phyloP scores from a whole-genome alignment of 2,888 invertebrate species.

The Ochropleura leucogaster region DNA sequence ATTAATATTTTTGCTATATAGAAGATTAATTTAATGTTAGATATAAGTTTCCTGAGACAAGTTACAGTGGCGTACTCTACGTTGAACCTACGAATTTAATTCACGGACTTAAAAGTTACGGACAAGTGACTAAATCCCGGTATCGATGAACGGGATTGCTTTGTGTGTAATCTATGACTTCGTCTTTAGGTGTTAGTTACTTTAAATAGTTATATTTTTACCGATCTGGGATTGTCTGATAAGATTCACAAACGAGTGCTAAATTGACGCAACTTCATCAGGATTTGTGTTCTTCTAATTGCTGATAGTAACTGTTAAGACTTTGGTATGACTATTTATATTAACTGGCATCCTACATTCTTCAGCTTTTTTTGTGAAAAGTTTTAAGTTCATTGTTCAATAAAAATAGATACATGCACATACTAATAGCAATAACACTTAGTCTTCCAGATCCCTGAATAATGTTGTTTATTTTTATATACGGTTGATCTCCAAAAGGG shows the following conservation, averaged over 20 bases:
- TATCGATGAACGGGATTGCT: conserved; percentile 7
- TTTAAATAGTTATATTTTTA: conserved; percentile 58
- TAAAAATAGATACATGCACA: neutral
- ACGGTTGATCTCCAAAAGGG: conserved; percentile 38
- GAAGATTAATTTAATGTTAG: conserved; percentile 46
- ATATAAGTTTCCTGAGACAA: conserved; percentile 37
- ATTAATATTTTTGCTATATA: conserved; percentile 18
- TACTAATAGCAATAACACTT: conserved; percentile 2
- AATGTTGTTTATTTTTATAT: conserved; percentile 33
- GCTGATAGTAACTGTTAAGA: neutral
- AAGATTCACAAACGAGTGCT: conserved; percentile 20
- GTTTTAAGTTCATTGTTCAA: neutral
- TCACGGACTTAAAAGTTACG: conserved; percentile 30
- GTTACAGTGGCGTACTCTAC: conserved; percentile 37
- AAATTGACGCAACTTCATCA: conserved; percentile 41
- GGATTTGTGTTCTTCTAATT: neutral
- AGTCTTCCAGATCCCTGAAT: conserved; percentile 27
- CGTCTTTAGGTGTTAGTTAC: conserved; percentile 46
- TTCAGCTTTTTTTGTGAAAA: neutral
- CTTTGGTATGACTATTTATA: neutral
- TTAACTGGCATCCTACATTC: conserved; percentile 1
- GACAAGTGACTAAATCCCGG: conserved; percentile 30
- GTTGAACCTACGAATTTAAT: conserved; percentile 41
- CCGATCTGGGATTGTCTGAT: conserved; percentile 60
- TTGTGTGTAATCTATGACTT: conserved; percentile 46